A percentile compares a stretch with the other conserved stretches of the same genome.
Evolutionary conservation across 1,140 invertebrate genomes (phyloP).

Genomic region (Parasteatoda tepidariorum): DNA sequence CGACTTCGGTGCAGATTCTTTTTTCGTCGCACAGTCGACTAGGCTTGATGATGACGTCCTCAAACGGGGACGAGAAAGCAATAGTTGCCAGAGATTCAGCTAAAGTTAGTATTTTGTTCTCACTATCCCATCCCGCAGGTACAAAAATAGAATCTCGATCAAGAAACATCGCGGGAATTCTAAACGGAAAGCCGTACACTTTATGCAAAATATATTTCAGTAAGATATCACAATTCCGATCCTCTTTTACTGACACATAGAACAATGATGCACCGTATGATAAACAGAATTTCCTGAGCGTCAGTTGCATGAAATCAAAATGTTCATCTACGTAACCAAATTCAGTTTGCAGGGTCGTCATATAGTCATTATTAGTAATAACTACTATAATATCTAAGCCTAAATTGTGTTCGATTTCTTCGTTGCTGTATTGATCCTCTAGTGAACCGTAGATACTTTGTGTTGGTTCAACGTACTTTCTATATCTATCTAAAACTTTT

Average conservation of each 20-base stretch:
- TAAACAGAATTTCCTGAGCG: slow-evolving; percentile 95
- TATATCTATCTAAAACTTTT: slow-evolving; percentile 6
- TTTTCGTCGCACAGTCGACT: slow-evolving; percentile 59
- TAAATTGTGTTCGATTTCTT: slow-evolving; percentile 71
- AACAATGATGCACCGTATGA: slow-evolving; percentile 91
- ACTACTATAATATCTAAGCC: slow-evolving; percentile 97
- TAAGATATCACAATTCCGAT: slow-evolving; percentile 98
- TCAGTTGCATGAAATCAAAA: slow-evolving; percentile 99
- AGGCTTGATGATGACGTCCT: slow-evolving; percentile 89
- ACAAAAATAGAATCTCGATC: slow-evolving; percentile 99
- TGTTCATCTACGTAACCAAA: slow-evolving; percentile 92
- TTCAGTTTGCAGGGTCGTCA: slow-evolving; percentile 95
- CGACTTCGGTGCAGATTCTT: background rate
- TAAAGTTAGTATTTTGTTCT: slow-evolving; percentile 98
- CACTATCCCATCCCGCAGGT: slow-evolving; percentile 98
- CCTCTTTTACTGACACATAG: slow-evolving; percentile 98
- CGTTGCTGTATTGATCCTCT: background rate
- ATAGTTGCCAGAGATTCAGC: slow-evolving; percentile 77
- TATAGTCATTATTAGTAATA: slow-evolving; percentile 94
- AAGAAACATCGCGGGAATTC: slow-evolving; percentile 93
- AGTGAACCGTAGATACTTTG: slow-evolving; percentile 38
- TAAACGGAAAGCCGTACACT: slow-evolving; percentile 96
- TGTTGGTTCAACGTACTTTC: slow-evolving; percentile 21
- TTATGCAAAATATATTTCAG: slow-evolving; percentile 99
- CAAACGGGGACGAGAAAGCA: slow-evolving; percentile 84